These are phyloP conservation scores for Blennius ocellaris DNA, from an alignment of 2,113 vertebrate genomes.

Conservation along the genomic window DNA sequence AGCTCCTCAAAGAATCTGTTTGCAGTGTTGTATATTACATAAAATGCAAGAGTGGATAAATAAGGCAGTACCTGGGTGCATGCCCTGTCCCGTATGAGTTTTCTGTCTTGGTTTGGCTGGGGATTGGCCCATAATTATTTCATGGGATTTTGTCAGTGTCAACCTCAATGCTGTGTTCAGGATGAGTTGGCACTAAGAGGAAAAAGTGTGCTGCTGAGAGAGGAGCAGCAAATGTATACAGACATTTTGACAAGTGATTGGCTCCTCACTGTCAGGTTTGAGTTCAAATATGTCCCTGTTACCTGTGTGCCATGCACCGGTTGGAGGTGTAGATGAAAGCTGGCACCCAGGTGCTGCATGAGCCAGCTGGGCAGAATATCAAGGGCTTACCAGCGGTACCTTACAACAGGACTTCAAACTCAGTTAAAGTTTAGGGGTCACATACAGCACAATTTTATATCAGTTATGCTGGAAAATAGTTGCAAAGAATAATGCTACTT, in stretches of 20 bases:
- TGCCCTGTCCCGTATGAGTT: conserved; percentile 30
- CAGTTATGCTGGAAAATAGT: too few species aligned
- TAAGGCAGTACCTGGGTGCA: conserved; percentile 41
- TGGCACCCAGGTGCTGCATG: conserved; percentile 19
- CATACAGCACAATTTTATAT: too few species aligned
- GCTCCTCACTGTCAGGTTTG: conserved; percentile 41
- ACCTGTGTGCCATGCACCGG: conserved; percentile 25
- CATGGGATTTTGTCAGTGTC: conserved; percentile 58
- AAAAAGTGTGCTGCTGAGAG: conserved; percentile 51
- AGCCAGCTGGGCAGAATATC: not conserved
- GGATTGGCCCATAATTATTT: conserved; percentile 62
- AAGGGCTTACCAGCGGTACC: not conserved
- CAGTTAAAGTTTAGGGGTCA: too few species aligned
- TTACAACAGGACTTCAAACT: too few species aligned
- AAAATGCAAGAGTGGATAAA: conserved; percentile 42
- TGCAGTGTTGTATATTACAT: conserved; percentile 42
- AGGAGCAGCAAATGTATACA: conserved; percentile 53
- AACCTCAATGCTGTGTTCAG: conserved; percentile 34
- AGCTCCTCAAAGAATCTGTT: conserved; percentile 20
- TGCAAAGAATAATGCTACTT: too few species aligned
- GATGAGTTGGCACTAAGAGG: conserved; percentile 47
- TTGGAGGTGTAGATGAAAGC: conserved; percentile 27
- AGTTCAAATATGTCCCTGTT: conserved; percentile 43
- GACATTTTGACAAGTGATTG: conserved; percentile 59
- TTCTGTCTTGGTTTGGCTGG: conserved; percentile 36